phyloP scores from a whole-genome alignment of 92 coral and sea anemone species.

The Heliopora coerulea region DNA sequence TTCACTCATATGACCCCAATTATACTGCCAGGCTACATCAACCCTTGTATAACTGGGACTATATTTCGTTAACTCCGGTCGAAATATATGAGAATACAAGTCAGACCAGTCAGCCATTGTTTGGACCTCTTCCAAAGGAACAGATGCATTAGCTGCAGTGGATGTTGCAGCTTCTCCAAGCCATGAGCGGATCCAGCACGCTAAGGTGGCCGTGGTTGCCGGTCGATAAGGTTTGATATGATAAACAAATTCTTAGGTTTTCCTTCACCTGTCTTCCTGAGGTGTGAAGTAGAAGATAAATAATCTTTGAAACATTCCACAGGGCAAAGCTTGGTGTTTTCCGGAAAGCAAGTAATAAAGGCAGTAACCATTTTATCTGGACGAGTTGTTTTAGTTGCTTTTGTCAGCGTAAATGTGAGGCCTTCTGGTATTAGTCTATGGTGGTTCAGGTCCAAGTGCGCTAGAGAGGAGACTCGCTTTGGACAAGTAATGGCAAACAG shows the following conservation, averaged over 20 bases:
- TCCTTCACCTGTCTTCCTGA: neutral
- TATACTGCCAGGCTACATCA: conserved; percentile 42
- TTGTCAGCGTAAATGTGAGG: conserved; percentile 18
- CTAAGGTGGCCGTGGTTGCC: conserved; percentile 39
- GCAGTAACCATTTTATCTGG: conserved; percentile 43
- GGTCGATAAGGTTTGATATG: conserved; percentile 20
- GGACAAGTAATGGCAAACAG: conserved; percentile 44
- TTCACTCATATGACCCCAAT: conserved; percentile 50
- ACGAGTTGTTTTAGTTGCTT: conserved; percentile 17
- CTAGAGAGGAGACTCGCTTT: conserved; percentile 49
- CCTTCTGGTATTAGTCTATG: conserved; percentile 43
- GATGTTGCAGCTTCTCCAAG: conserved; percentile 44
- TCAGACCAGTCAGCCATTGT: conserved; percentile 54
- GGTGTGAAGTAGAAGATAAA: neutral
- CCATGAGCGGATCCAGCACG: conserved; percentile 56
- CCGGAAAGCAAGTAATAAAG: conserved; percentile 42
- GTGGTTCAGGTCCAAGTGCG: conserved; percentile 38
- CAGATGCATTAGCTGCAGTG: conserved; percentile 39
- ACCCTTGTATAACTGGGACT: conserved; percentile 54
- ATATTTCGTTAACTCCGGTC: conserved; percentile 53
- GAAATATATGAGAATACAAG: conserved; percentile 35
- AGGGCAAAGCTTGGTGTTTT: conserved; percentile 36
- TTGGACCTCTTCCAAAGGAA: conserved; percentile 45
- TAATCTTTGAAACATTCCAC: conserved; percentile 44
- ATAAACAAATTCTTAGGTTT: conserved; percentile 32